Conservation (phyloP, 2,113 vertebrate species). For the Hydropotes inermis region DNA sequence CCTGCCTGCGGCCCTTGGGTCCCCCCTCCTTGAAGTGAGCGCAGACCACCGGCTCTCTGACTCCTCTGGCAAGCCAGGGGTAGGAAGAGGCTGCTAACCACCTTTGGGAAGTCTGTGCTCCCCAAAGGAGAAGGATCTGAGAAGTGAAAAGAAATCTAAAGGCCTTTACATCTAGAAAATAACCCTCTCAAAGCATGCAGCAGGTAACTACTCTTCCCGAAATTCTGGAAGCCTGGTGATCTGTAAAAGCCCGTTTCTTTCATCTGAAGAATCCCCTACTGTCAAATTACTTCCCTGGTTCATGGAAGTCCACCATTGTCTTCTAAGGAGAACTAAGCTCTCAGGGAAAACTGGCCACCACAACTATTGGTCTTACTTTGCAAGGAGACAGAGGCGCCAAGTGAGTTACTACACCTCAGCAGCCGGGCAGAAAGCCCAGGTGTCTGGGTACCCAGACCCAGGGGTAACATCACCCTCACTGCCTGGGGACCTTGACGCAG, state of each 20-base stretch:
- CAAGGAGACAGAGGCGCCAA: background rate
- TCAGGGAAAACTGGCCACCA: background rate
- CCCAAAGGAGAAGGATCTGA: background rate
- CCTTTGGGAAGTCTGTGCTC: background rate
- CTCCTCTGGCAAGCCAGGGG: background rate
- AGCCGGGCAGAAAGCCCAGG: background rate
- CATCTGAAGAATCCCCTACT: background rate
- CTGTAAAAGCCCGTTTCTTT: background rate
- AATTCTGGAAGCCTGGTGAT: background rate
- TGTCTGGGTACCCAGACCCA: background rate
- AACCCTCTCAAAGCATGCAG: background rate
- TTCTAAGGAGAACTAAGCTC: background rate
- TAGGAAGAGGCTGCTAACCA: background rate
- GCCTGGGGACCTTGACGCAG: background rate
- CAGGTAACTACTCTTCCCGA: background rate
- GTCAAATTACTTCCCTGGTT: background rate
- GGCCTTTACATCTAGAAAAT: background rate
- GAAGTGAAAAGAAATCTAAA: background rate
- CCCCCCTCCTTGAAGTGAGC: background rate
- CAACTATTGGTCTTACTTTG: background rate
- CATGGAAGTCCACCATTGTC: background rate
- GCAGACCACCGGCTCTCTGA: background rate
- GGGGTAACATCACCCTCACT: background rate
- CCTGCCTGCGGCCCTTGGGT: background rate
- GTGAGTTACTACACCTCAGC: background rate